Percentiles rank a stretch among this genome's conserved stretches.
Conservation (phyloP, 2,797 vertebrate genomes). For the Phrynocephalus guinanensis region DNA sequence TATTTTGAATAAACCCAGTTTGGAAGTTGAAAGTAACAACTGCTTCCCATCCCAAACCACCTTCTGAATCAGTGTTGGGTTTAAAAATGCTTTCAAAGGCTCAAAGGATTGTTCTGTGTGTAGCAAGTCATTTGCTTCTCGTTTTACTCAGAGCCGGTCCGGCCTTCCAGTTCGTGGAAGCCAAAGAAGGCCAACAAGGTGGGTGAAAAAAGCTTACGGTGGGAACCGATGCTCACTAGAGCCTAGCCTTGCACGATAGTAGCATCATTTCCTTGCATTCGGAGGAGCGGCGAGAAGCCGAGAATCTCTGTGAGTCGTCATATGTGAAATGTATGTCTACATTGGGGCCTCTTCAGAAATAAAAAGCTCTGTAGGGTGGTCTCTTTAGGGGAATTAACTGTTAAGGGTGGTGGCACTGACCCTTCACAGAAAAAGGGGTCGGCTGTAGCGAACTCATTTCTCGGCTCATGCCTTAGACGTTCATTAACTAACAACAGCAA, state of each 20-base stretch:
- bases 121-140: neutral
- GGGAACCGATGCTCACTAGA: neutral
- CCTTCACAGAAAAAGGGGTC: neutral
- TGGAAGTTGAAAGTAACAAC: neutral
- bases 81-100: neutral
- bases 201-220: neutral
- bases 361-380: neutral
- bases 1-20: neutral
- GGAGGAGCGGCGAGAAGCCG: neutral
- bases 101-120: neutral
- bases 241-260: neutral
- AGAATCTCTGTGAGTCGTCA: neutral
- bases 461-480: neutral
- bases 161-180: neutral
- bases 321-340: neutral
- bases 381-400: neutral
- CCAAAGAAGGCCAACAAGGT: neutral
- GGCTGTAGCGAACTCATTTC: too few relatives aligned
- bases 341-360: neutral
- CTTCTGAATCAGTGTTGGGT: neutral
- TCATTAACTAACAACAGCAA: neutral
- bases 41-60: neutral
- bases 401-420: neutral
- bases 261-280: neutral
- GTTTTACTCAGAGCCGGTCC: neutral